Conservation (phyloP, 2,797 vertebrate species). For the Schizopygopsis malacanthus region DNA sequence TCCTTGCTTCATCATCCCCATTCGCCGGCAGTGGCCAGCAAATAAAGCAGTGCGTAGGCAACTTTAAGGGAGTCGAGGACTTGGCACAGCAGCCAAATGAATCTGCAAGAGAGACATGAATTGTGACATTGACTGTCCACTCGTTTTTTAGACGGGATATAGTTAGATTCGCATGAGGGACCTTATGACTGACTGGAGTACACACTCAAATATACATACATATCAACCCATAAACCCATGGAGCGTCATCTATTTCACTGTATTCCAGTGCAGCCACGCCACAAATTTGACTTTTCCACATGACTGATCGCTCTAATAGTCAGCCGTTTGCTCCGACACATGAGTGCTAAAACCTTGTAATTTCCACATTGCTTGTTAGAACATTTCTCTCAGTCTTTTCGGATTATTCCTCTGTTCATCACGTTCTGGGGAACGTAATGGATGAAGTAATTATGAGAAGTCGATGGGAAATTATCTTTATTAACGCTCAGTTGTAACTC, state of each 20-base stretch:
- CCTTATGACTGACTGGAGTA: constrained; percentile 44
- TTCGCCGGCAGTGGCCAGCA: constrained; percentile 7
- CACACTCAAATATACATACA: constrained; percentile 49
- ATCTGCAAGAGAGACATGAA: constrained; percentile 40
- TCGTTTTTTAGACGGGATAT: constrained; percentile 24
- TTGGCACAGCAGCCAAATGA: constrained; percentile 41
- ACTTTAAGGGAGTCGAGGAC: constrained; percentile 28
- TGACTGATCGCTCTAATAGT: constrained; percentile 56
- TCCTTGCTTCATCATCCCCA: not conserved
- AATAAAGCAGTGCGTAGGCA: constrained; percentile 28
- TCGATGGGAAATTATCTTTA: constrained; percentile 1
- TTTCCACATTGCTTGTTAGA: constrained; percentile 43
- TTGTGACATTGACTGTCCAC: constrained; percentile 47
- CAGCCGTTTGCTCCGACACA: constrained; percentile 51
- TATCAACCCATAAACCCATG: constrained; percentile 31
- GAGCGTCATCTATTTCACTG: constrained; percentile 44
- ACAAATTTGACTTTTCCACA: constrained; percentile 60
- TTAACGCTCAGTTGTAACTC: not conserved
- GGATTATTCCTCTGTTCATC: not conserved
- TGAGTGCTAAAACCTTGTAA: constrained; percentile 45
- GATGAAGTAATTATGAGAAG: constrained; percentile 15
- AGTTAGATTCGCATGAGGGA: constrained; percentile 41
- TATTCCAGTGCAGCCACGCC: constrained; percentile 55
- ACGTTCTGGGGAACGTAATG: not conserved
- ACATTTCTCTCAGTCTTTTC: constrained; percentile 1